These are phyloP conservation scores for Pinna nobilis DNA, from an alignment of 1,140 invertebrate species.

Conservation along the genomic window DNA sequence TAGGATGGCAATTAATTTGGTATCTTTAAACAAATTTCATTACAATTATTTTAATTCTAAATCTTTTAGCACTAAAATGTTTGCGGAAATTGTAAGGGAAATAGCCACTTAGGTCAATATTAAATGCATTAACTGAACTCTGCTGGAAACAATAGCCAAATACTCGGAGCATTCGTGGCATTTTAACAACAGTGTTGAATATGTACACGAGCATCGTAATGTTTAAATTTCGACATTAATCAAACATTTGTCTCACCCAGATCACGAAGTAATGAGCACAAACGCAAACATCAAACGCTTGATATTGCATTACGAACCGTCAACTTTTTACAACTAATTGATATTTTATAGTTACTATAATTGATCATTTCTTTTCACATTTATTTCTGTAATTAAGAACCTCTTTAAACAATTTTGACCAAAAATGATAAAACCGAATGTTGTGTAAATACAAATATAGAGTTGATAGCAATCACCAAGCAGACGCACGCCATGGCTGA, in stretches of 20 bases:
- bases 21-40: neutral
- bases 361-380: neutral
- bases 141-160: neutral
- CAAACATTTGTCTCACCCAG: neutral
- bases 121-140: slow-evolving; percentile 1
- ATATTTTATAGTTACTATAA: neutral
- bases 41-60: neutral
- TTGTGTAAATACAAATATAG: neutral
- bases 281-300: neutral
- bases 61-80: slow-evolving; percentile 1
- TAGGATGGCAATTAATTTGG: neutral
- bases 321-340: neutral
- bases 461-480: neutral
- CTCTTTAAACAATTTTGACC: neutral
- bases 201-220: neutral
- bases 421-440: neutral
- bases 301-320: neutral
- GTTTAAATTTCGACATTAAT: slow-evolving; percentile 2
- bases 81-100: neutral
- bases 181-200: neutral
- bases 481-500: neutral
- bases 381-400: neutral
- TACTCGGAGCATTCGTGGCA: neutral
- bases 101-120: neutral
- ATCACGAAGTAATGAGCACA: neutral